A percentile compares a stretch with the other conserved stretches of the same genome.
phyloP scores from a whole-genome alignment of 2,113 vertebrate genomes.

The Podarcis cretensis region DNA sequence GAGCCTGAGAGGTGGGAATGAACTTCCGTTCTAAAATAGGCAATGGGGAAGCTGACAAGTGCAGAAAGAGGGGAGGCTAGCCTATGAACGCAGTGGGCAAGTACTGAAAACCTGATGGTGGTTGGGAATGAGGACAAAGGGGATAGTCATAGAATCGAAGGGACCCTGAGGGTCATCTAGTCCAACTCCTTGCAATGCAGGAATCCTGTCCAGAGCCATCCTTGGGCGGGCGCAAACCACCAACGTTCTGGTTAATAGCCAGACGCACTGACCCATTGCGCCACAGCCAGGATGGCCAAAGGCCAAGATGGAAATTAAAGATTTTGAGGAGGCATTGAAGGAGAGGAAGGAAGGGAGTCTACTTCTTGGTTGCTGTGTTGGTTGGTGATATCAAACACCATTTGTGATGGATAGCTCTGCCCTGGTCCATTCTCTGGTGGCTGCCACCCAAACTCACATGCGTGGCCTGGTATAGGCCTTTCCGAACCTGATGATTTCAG shows the following conservation, averaged over 20 bases:
- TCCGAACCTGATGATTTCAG: background rate
- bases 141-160: no score
- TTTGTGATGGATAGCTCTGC: background rate
- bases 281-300: background rate
- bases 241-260: no score
- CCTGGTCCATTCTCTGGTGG: background rate
- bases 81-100: background rate
- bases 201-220: no score
- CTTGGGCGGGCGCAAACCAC: no score
- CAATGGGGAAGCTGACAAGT: background rate
- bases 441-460: background rate
- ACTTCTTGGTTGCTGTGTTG: background rate
- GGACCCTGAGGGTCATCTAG: no score
- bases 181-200: no score
- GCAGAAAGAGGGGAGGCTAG: background rate
- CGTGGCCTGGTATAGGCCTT: background rate
- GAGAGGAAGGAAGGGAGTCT: background rate
- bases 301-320: background rate
- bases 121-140: background rate
- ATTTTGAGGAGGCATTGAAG: background rate
- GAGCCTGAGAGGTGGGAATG: background rate
- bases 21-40: background rate
- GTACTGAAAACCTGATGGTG: background rate
- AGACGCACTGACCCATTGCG: no score
- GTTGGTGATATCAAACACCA: no score